These are phyloP conservation scores for Penaeus monodon DNA, from an alignment of 2,888 invertebrate genomes.

Conservation along the genomic window DNA sequence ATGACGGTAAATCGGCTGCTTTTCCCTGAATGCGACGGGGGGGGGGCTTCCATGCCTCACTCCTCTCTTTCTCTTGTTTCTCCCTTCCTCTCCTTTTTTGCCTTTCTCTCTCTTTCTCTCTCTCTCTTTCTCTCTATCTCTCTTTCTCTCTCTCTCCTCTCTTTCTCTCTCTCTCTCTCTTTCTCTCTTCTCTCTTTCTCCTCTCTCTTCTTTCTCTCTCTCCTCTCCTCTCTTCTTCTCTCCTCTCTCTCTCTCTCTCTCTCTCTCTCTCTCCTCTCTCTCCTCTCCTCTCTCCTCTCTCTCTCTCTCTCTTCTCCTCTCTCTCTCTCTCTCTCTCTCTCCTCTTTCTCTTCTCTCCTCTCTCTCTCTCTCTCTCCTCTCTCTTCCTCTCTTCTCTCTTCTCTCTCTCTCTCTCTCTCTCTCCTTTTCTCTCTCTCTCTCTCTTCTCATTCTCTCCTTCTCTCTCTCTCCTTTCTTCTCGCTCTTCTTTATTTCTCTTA, in stretches of 20 bases:
- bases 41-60: not conserved
- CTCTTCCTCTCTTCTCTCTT: not conserved
- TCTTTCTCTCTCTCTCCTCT: not conserved
- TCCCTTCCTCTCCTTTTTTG: constrained; percentile 1
- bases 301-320: not conserved
- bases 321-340: not conserved
- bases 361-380: not conserved
- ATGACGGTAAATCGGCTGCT: not conserved
- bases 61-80: constrained; percentile 7
- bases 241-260: too few relatives aligned
- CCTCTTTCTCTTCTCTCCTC: too few relatives aligned
- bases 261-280: too few relatives aligned
- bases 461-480: not conserved
- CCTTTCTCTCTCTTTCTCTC: not conserved
- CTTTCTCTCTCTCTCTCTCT: not conserved
- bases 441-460: not conserved
- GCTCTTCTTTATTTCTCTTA: not conserved
- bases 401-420: constrained; percentile 11
- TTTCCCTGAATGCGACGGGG: not conserved
- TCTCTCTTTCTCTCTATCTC: not conserved
- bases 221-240: too few relatives aligned
- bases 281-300: not conserved
- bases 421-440: constrained; percentile 24
- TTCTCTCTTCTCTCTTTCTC: too few relatives aligned
- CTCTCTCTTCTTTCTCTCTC: too few relatives aligned